Base-by-base conservation (phyloP, 2,888 invertebrate genomes). In the Lasius platythorax region DNA sequence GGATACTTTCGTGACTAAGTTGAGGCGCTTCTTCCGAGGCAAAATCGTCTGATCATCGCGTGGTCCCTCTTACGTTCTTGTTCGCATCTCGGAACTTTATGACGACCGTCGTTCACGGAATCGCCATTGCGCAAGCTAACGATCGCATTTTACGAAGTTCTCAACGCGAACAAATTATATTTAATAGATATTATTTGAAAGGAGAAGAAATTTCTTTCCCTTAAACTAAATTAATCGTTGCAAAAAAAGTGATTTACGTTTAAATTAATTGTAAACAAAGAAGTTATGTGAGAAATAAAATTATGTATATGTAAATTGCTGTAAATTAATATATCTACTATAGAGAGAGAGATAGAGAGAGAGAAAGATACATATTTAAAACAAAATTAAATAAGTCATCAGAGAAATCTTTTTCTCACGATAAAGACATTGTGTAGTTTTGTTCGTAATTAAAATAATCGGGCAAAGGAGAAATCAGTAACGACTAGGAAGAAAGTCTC, bases 1-100 rank as follows among this genome's bases (percentile, higher is more conserved):
- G 61, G 9, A 68, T 53, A 66, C 66, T 53, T 87, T 87, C 85
- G 87, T 87, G 85, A 87, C 85, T 58, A 73, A 64, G 67, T 79
- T 67, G 37, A 68, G 18, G 28, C 70, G 56, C 15, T 23, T 40
- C 75, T 74, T 64, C 8, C 56, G 66, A 68, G 74, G 46, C 61
- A 61, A 46, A 82, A 68, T 83, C 40, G 50, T 23, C 37, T 37
- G 61, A 50, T 74, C 76, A 81, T 81, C 75, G 33, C 46, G 61
- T 81, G 79, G 74, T 43, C 30, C 58, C 8, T 61, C 33, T 79
- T 74, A 58, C 12, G 46, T 5, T 30, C 37, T 2, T 46, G 61
- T 28, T 75, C 76, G 76, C 46, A 61, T 81, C 61, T 61, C 28
- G 58, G 61, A 74, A 74, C 30, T 81, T 81, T 81, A 81, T 75